Evolutionary conservation across 1,140 invertebrate species (phyloP).

Genomic region (Brachystomella parvula): DNA sequence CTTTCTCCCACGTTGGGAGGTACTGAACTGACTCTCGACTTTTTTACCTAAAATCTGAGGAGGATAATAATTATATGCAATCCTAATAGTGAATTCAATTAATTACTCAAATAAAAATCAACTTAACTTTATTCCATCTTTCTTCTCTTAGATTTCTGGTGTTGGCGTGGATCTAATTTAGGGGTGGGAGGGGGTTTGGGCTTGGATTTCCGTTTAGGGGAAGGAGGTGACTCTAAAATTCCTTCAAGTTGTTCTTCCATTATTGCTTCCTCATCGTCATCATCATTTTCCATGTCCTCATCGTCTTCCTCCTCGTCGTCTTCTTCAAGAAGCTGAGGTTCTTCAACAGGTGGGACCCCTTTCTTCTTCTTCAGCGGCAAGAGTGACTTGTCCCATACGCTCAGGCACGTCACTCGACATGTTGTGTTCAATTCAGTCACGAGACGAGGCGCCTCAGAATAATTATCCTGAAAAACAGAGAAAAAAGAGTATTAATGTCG

Average conservation of each 20-base stretch:
- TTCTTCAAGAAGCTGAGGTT: not conserved
- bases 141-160: slow-evolving; percentile 6
- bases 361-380: not conserved
- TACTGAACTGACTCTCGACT: not conserved
- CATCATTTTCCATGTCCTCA: not conserved
- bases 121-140: slow-evolving; percentile 11
- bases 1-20: not conserved
- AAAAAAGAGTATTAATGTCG: not conserved
- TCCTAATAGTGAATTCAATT: not conserved
- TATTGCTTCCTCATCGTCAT: slow-evolving; percentile 6
- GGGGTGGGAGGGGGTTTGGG: not conserved
- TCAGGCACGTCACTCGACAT: slow-evolving; percentile 32
- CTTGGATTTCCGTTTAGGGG: not conserved
- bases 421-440: slow-evolving; percentile 29
- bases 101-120: not conserved
- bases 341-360: not conserved
- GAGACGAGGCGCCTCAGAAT: slow-evolving; percentile 14
- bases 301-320: slow-evolving; percentile 15
- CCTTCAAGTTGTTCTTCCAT: not conserved
- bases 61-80: not conserved
- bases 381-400: slow-evolving; percentile 18
- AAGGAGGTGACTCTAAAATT: too few species aligned
- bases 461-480: slow-evolving; percentile 21
- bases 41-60: not conserved
- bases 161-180: not conserved